Percentiles rank a stretch among this genome's conserved stretches.
These are phyloP conservation scores for Craseonycteris thonglongyai DNA, from an alignment of 2,113 vertebrate species.

Conservation along the genomic window DNA sequence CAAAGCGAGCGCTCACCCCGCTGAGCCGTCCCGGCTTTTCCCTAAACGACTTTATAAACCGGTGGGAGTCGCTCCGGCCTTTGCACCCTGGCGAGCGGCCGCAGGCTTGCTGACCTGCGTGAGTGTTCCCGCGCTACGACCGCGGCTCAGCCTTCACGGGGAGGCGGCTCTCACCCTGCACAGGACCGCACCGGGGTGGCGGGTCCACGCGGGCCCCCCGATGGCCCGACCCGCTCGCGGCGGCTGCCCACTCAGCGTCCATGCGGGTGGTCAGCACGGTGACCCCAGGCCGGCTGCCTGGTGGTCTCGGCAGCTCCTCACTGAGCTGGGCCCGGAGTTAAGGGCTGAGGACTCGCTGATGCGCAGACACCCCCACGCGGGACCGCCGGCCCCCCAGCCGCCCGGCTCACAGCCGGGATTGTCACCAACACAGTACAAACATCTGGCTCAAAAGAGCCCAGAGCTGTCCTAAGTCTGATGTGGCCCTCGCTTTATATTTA, in stretches of 20 bases:
- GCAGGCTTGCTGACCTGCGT: background rate
- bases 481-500: background rate
- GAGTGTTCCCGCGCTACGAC: background rate
- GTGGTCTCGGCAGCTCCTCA: background rate
- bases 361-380: too few species aligned
- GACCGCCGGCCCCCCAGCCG: too few species aligned
- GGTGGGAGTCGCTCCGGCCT: background rate
- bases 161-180: too few species aligned
- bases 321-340: accelerated
- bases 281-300: too few species aligned
- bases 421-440: too few species aligned
- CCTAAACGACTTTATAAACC: too few species aligned
- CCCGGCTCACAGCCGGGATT: too few species aligned
- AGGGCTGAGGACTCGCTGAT: background rate
- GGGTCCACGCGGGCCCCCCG: too few species aligned
- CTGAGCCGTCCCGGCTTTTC: too few species aligned
- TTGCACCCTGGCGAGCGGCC: background rate
- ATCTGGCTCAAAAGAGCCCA: background rate
- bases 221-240: background rate
- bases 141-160: background rate
- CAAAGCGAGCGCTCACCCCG: too few species aligned
- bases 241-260: accelerated
- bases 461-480: background rate
- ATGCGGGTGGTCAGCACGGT: background rate
- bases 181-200: too few species aligned